Conservation (phyloP, 2,888 invertebrate species). For the Merodon equestris region DNA sequence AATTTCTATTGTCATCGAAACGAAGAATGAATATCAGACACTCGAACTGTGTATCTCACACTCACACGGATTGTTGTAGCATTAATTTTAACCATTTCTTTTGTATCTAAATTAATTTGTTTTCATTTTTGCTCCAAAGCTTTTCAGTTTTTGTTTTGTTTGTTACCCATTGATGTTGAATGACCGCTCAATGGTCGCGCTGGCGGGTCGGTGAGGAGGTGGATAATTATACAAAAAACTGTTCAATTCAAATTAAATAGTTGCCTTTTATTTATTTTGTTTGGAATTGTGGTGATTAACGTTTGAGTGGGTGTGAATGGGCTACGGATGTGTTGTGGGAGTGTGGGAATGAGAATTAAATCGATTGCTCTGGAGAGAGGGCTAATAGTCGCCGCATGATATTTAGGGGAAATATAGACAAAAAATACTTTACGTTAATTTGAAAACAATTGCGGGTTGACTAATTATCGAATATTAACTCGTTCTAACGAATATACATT, state of each 20-base stretch:
- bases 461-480: no score
- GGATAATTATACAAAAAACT: slow-evolving; percentile 36
- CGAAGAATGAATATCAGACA: slow-evolving; percentile 36
- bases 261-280: slow-evolving; percentile 9
- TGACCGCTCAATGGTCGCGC: slow-evolving; percentile 18
- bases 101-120: slow-evolving; percentile 44
- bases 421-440: no score
- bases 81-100: slow-evolving; percentile 5
- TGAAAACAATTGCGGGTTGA: no score
- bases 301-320: slow-evolving; percentile 1
- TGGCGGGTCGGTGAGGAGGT: slow-evolving; percentile 15
- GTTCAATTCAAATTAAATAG: slow-evolving; percentile 12
- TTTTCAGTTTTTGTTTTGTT: no score
- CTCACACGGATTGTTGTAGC: slow-evolving; percentile 21
- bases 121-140: slow-evolving; percentile 16
- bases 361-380: slow-evolving; percentile 8
- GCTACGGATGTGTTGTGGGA: neutral
- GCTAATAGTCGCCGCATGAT: slow-evolving; percentile 5
- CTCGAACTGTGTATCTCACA: slow-evolving; percentile 17
- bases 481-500: no score
- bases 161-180: slow-evolving; percentile 20
- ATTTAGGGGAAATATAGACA: no score
- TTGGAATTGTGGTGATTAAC: neutral
- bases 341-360: slow-evolving; percentile 26
- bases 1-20: slow-evolving; percentile 40